Percentiles rank a stretch among this genome's conserved stretches.
Evolutionary conservation across 2,113 vertebrate genomes (phyloP).

Genomic region (Mobula hypostoma): DNA sequence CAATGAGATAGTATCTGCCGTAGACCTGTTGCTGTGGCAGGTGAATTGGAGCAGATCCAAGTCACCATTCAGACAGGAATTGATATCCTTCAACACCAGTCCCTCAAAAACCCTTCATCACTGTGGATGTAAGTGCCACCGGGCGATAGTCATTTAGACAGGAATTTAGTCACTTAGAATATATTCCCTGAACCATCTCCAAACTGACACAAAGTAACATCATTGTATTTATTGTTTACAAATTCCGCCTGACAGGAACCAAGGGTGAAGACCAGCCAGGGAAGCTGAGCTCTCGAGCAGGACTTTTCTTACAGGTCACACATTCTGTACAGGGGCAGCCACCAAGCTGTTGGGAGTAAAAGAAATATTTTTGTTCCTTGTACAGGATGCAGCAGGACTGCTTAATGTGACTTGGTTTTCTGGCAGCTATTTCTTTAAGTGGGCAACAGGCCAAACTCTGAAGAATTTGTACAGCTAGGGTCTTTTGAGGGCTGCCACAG

Average conservation of each 20-base stretch:
- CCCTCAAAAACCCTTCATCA: too few relatives aligned
- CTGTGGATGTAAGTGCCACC: too few relatives aligned
- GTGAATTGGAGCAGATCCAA: too few relatives aligned
- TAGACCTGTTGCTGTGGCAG: too few relatives aligned
- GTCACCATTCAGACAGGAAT: too few relatives aligned
- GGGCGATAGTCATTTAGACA: too few relatives aligned
- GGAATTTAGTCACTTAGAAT: not conserved
- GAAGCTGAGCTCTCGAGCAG: not conserved
- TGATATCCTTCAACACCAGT: too few relatives aligned
- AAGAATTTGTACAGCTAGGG: not conserved
- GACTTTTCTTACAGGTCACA: not conserved
- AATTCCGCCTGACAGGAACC: not conserved
- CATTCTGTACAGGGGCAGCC: not conserved
- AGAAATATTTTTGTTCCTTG: not conserved
- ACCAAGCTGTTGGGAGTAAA: not conserved
- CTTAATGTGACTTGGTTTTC: not conserved
- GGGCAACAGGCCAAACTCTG: not conserved
- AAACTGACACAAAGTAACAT: not conserved
- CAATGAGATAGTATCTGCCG: too few relatives aligned
- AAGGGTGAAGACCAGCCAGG: not conserved
- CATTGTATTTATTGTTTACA: not conserved
- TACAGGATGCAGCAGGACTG: not conserved
- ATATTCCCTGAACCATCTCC: not conserved
- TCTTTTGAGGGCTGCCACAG: not conserved
- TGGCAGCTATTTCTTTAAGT: not conserved